phyloP scores from a whole-genome alignment of 2,113 vertebrate species.

The Pyrgilauda ruficollis region DNA sequence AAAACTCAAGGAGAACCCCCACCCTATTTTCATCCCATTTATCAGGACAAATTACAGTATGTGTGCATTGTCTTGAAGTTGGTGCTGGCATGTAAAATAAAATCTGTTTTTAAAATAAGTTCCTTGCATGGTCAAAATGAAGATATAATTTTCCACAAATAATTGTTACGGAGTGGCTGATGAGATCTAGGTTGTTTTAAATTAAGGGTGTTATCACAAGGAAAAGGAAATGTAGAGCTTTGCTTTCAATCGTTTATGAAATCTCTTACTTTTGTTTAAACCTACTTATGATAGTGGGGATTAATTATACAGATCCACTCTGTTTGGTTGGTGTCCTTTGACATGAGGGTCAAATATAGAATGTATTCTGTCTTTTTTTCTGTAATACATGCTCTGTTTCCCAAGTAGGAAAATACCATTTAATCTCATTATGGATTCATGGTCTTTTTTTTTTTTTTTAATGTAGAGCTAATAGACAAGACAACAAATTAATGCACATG shows the following conservation, averaged over 20 bases:
- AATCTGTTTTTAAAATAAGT: not conserved
- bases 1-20: not conserved
- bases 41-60: not conserved
- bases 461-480: not conserved
- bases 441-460: not conserved
- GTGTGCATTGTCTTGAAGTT: not conserved
- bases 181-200: not conserved
- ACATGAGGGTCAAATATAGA: not conserved
- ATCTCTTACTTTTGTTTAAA: not conserved
- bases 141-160: not conserved
- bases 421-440: not conserved
- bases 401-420: not conserved
- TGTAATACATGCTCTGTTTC: not conserved
- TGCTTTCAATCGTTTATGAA: not conserved
- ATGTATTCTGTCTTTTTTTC: not conserved
- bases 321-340: not conserved
- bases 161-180: not conserved
- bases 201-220: not conserved
- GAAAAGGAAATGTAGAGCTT: not conserved
- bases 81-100: not conserved
- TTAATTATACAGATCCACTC: not conserved
- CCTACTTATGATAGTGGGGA: not conserved
- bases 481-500: not conserved
- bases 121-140: not conserved
- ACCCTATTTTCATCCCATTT: not conserved